phyloP scores from a whole-genome alignment of 2,888 invertebrate genomes.

The Fissipunctia ypsillon region DNA sequence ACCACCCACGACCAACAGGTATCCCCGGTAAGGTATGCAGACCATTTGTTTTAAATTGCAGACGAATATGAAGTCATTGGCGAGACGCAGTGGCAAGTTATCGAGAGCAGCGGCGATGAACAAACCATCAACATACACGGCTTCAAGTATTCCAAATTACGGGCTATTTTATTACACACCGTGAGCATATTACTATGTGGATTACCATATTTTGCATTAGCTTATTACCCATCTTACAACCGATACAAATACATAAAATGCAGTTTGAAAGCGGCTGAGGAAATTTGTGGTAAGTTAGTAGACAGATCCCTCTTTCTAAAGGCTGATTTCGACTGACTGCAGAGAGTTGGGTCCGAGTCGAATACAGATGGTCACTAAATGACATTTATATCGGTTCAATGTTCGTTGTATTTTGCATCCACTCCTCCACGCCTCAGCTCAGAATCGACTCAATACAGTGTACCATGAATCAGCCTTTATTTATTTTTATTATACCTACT shows the following conservation, averaged over 20 bases:
- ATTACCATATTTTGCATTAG: slow-evolving; percentile 90
- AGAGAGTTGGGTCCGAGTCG: not conserved
- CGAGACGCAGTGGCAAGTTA: slow-evolving; percentile 88
- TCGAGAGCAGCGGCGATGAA: slow-evolving; percentile 88
- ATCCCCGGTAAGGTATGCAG: slow-evolving; percentile 70
- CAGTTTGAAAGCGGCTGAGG: slow-evolving; percentile 89
- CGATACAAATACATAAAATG: slow-evolving; percentile 89
- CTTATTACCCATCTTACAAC: slow-evolving; percentile 90
- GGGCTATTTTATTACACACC: slow-evolving; percentile 87
- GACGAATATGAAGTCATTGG: slow-evolving; percentile 91
- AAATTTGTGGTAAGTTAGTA: slow-evolving; percentile 88
- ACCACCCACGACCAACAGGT: slow-evolving; percentile 66
- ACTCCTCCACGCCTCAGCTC: not conserved
- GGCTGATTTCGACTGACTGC: not conserved
- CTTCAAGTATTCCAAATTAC: slow-evolving; percentile 85
- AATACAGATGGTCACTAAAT: not conserved
- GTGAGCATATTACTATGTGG: slow-evolving; percentile 88
- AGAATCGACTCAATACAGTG: not conserved
- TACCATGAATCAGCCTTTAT: slow-evolving; percentile 29
- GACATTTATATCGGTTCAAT: slow-evolving; percentile 1
- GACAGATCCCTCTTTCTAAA: not conserved
- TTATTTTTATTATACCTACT: slow-evolving; percentile 4
- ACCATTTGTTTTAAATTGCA: slow-evolving; percentile 77
- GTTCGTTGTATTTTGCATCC: slow-evolving; percentile 10
- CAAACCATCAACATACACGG: slow-evolving; percentile 88